These are phyloP conservation scores for Amaurobius ferox DNA, from an alignment of 2,888 invertebrate genomes.

Conservation along the genomic window DNA sequence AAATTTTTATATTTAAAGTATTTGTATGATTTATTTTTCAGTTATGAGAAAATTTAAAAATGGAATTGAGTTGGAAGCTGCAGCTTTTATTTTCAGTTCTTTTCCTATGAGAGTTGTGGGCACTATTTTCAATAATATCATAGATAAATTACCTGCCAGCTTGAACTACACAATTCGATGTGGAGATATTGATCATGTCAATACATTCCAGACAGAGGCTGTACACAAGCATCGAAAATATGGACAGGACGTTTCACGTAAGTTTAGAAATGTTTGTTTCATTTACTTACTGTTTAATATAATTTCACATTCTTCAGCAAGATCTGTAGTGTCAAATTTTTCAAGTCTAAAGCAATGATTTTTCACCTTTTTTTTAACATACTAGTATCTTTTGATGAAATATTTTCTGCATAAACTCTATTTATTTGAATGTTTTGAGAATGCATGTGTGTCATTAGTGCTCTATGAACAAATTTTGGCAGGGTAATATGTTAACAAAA, in stretches of 20 bases:
- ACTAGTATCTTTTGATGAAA: no score
- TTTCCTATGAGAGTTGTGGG: background rate
- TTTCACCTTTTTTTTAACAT: no score
- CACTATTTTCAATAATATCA: background rate
- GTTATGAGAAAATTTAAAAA: background rate
- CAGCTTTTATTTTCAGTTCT: background rate
- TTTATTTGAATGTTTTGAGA: no score
- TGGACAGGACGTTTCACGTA: background rate
- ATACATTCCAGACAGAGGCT: background rate
- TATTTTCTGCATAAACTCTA: no score
- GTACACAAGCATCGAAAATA: background rate
- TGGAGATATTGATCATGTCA: background rate
- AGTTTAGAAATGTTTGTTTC: no score
- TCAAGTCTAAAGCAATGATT: no score
- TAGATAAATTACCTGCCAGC: conserved; percentile 7
- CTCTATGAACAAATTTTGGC: no score
- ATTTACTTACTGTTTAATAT: no score
- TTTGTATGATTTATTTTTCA: background rate
- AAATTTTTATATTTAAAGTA: background rate
- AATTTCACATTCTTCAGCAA: no score
- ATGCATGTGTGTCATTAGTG: no score
- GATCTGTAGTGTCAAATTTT: no score
- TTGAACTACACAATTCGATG: conserved; percentile 29
- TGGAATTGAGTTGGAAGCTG: background rate
- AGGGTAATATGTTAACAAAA: no score